A percentile compares a stretch with the other conserved stretches of the same genome.
These are phyloP conservation scores for Uropsilus gracilis DNA, from an alignment of 2,113 vertebrate genomes.

Conservation along the genomic window DNA sequence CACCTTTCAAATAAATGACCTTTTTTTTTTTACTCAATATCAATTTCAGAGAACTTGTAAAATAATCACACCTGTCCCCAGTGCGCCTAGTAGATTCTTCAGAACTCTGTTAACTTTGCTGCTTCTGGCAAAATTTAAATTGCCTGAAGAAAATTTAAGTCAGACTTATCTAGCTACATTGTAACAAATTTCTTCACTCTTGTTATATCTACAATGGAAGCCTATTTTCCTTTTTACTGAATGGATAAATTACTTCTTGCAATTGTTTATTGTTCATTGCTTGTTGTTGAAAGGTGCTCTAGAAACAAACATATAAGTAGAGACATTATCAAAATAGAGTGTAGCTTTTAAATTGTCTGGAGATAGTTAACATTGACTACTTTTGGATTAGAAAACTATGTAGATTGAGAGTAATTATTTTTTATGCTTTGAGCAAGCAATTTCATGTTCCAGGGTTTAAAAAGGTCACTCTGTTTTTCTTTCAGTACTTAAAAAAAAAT, in stretches of 20 bases:
- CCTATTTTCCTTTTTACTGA: slow-evolving; percentile 30
- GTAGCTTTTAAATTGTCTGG: slow-evolving; percentile 1
- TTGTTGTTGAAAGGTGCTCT: slow-evolving; percentile 39
- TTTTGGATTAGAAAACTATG: slow-evolving; percentile 25
- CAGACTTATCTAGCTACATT: neutral
- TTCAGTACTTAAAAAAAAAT: neutral
- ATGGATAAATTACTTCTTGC: slow-evolving; percentile 26
- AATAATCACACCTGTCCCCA: neutral
- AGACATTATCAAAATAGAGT: slow-evolving; percentile 36
- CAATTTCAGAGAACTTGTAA: slow-evolving; percentile 3
- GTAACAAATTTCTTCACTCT: slow-evolving; percentile 30
- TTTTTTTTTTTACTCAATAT: neutral
- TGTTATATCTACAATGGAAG: slow-evolving; percentile 15
- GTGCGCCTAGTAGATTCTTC: neutral
- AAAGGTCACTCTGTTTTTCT: neutral
- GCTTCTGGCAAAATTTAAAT: slow-evolving; percentile 9
- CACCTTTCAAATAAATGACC: neutral
- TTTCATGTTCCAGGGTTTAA: slow-evolving; percentile 45
- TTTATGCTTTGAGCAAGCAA: slow-evolving; percentile 47
- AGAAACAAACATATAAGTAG: slow-evolving; percentile 43
- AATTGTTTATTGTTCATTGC: neutral
- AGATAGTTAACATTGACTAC: neutral
- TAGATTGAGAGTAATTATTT: slow-evolving; percentile 50
- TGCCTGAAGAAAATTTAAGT: neutral
- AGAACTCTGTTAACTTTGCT: neutral